These are phyloP conservation scores for Eupsittula cactorum DNA, from an alignment of 2,113 vertebrate genomes.

Conservation along the genomic window DNA sequence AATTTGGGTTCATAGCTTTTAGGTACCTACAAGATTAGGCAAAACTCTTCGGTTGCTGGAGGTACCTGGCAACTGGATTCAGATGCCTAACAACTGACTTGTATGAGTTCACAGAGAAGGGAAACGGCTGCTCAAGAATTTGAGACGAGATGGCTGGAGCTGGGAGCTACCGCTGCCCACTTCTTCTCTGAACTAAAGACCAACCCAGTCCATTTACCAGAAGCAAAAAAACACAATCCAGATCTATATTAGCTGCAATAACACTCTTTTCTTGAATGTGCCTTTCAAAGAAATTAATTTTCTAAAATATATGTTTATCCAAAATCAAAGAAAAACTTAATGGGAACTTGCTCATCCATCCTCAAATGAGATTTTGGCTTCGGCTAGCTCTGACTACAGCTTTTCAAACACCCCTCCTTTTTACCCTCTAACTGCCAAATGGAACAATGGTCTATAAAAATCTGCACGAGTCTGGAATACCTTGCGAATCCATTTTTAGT, in stretches of 20 bases:
- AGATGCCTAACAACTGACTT: neutral
- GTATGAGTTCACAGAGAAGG: neutral
- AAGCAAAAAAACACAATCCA: neutral
- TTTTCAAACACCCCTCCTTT: neutral
- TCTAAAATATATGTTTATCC: neutral
- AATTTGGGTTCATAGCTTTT: neutral
- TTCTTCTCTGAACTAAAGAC: neutral
- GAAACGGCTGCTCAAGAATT: neutral
- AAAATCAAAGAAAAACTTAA: neutral
- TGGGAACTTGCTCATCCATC: neutral
- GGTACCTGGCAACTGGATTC: no score
- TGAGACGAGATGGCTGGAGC: neutral
- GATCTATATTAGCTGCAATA: neutral
- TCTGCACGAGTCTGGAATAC: neutral
- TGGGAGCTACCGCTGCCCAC: neutral
- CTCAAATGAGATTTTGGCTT: neutral
- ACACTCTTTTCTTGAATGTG: fast-evolving
- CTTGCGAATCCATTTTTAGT: neutral
- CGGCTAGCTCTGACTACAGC: neutral
- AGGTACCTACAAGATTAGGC: neutral
- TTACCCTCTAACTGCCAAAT: neutral
- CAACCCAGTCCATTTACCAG: neutral
- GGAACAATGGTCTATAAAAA: neutral
- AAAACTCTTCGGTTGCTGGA: neutral
- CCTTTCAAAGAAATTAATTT: neutral